These are phyloP conservation scores for Trissonchulus latispiculum DNA, from an alignment of 2,888 invertebrate genomes.

Conservation along the genomic window DNA sequence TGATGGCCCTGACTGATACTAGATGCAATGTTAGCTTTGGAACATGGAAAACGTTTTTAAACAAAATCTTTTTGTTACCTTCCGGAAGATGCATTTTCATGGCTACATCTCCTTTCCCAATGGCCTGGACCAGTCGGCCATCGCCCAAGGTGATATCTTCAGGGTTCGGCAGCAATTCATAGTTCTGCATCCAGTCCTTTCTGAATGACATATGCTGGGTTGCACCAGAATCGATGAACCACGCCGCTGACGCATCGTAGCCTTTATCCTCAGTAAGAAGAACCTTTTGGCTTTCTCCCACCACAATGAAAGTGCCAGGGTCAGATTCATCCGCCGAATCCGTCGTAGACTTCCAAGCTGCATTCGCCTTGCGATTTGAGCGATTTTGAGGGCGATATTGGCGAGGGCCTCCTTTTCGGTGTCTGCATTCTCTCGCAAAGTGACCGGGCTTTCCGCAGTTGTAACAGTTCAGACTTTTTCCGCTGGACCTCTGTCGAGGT, in stretches of 20 bases:
- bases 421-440: background rate
- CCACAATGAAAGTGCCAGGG: background rate
- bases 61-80: background rate
- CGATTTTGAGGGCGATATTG: background rate
- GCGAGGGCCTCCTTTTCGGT: background rate
- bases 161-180: background rate
- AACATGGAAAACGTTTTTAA: background rate
- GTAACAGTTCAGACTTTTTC: background rate
- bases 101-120: background rate
- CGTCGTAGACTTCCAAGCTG: background rate
- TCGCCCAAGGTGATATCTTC: background rate
- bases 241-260: background rate
- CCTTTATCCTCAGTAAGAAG: background rate
- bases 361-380: background rate
- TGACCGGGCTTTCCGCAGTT: background rate
- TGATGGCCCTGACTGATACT: background rate
- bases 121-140: background rate
- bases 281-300: background rate
- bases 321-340: background rate
- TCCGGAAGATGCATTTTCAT: background rate
- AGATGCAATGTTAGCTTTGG: background rate
- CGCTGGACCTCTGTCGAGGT: background rate
- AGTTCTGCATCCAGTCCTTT: background rate
- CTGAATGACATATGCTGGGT: constrained; percentile 2
- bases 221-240: constrained; percentile 3